phyloP scores from a whole-genome alignment of 2,888 invertebrate species.

The Rhyacophila evoluta region DNA sequence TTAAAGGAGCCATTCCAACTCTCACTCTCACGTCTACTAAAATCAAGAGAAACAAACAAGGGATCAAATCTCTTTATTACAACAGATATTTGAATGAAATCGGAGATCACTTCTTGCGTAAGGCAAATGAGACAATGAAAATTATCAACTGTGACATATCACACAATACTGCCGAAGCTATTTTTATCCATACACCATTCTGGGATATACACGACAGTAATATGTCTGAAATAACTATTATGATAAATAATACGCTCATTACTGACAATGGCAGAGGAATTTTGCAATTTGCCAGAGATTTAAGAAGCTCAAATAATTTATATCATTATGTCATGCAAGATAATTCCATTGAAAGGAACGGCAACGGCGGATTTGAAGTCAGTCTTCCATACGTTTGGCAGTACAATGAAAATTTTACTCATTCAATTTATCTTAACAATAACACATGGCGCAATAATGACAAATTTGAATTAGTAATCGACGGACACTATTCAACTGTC shows the following conservation, averaged over 20 bases:
- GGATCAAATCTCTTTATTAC: conserved; percentile 87
- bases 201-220: conserved; percentile 89
- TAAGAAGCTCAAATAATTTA: conserved; percentile 95
- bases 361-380: conserved; percentile 88
- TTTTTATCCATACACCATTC: conserved; percentile 85
- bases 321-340: conserved; percentile 95
- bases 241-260: conserved; percentile 87
- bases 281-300: conserved; percentile 90
- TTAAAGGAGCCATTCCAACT: conserved; percentile 84
- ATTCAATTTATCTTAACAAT: conserved; percentile 88
- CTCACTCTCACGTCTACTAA: conserved; percentile 78
- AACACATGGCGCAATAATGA: conserved; percentile 89
- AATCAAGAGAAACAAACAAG: conserved; percentile 84
- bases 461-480: conserved; percentile 86
- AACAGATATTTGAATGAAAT: conserved; percentile 88
- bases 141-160: conserved; percentile 84
- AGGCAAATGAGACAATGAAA: conserved; percentile 88
- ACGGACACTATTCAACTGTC: conserved; percentile 92
- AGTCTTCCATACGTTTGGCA: conserved; percentile 95
- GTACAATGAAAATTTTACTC: conserved; percentile 94
- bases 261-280: conserved; percentile 90
- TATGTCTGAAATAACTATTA: conserved; percentile 90
- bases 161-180: conserved; percentile 83
- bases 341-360: conserved; percentile 87
- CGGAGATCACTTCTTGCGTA: conserved; percentile 87